Conservation (phyloP, 2,113 vertebrate genomes). For the Halichoerus grypus region DNA sequence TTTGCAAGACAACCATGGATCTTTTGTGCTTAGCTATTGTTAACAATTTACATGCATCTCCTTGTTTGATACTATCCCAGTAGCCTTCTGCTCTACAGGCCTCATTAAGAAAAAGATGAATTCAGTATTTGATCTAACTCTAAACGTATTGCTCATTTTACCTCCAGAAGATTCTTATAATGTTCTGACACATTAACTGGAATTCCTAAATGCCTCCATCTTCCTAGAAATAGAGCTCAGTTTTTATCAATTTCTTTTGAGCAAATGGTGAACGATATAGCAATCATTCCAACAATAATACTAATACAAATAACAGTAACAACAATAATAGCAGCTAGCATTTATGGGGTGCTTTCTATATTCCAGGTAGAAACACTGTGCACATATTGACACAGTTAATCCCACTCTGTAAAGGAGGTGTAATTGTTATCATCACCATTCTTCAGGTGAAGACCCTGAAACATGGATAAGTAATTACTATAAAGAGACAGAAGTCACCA, state of each 20-base stretch:
- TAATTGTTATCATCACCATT: background rate
- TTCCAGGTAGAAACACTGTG: background rate
- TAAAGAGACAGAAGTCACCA: background rate
- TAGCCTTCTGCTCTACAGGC: background rate
- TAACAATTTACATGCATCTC: constrained; percentile 55
- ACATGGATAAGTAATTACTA: background rate
- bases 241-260: constrained; percentile 42
- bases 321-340: background rate
- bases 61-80: constrained; percentile 18
- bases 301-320: background rate
- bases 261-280: background rate
- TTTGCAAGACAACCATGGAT: background rate
- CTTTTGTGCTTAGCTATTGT: constrained; percentile 51
- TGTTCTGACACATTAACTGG: constrained; percentile 56
- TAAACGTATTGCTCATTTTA: background rate
- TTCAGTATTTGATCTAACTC: constrained; percentile 65
- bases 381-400: background rate
- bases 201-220: constrained; percentile 48
- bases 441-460: background rate
- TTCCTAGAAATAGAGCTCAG: background rate
- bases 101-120: constrained; percentile 66
- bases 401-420: background rate
- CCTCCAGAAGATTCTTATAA: background rate
- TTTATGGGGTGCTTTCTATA: background rate
- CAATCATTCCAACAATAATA: background rate